Percentiles rank a stretch among this genome's conserved stretches.
These are phyloP conservation scores for Athetis lepigone DNA, from an alignment of 2,888 invertebrate species.

Conservation along the genomic window DNA sequence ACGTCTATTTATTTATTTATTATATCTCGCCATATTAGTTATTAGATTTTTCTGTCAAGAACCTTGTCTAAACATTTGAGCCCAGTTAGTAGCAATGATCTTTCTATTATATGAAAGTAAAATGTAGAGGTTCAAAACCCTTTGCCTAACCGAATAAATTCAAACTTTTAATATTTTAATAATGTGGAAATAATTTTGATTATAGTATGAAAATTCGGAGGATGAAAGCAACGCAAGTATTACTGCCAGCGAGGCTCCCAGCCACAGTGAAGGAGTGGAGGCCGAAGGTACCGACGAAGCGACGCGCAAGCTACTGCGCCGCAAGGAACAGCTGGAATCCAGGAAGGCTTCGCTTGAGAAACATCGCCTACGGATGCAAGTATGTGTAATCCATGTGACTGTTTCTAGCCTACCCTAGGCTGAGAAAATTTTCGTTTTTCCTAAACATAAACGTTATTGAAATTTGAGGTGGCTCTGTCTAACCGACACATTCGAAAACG, in stretches of 20 bases:
- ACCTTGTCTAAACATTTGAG: no score
- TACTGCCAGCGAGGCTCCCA: conserved; percentile 80
- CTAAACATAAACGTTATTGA: no score
- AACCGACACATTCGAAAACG: no score
- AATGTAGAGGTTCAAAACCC: neutral
- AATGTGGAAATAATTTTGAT: conserved; percentile 19
- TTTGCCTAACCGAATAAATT: neutral
- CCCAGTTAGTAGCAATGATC: neutral
- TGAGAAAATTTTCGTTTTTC: no score
- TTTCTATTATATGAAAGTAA: neutral
- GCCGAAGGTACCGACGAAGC: conserved; percentile 85
- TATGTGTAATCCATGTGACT: conserved; percentile 58
- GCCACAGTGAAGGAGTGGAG: conserved; percentile 81
- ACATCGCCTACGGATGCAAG: conserved; percentile 85
- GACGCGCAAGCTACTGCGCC: conserved; percentile 80
- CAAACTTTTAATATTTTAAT: neutral
- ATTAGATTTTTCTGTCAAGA: no score
- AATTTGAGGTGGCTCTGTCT: no score
- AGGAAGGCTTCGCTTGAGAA: conserved; percentile 83
- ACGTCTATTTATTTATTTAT: no score
- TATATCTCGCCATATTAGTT: no score
- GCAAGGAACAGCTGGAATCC: conserved; percentile 85
- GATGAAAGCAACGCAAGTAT: conserved; percentile 77
- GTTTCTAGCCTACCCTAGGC: no score
- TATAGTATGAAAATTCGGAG: conserved; percentile 83